These are phyloP conservation scores for Echiichthys vipera DNA, from an alignment of 2,797 vertebrate genomes.

Conservation along the genomic window DNA sequence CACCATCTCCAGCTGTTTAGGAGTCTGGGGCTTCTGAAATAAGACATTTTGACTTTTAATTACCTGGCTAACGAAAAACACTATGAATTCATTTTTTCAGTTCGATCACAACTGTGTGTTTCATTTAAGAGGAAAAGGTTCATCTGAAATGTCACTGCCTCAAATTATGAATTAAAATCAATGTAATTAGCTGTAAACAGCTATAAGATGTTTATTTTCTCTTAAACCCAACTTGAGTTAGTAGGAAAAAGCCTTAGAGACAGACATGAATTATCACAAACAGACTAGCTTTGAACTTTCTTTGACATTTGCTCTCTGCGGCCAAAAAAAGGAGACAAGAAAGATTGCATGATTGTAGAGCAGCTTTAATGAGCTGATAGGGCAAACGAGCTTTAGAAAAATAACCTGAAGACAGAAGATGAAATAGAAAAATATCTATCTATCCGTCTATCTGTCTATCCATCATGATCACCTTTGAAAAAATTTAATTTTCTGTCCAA, in stretches of 20 bases:
- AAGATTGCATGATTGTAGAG: constrained; percentile 15
- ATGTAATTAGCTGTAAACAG: no score
- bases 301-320: constrained; percentile 36
- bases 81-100: background rate
- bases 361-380: constrained; percentile 43
- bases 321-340: constrained; percentile 35
- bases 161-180: background rate
- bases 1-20: background rate
- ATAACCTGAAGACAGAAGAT: constrained; percentile 4
- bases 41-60: background rate
- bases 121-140: background rate
- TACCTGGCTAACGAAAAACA: background rate
- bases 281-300: constrained; percentile 32
- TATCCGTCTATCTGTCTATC: no score
- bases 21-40: background rate
- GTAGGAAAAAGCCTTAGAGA: background rate
- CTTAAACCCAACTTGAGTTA: background rate
- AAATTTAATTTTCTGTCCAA: background rate
- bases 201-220: background rate
- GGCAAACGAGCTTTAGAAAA: constrained; percentile 4
- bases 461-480: background rate
- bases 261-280: background rate
- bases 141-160: background rate
- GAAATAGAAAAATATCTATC: background rate
- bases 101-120: background rate